Base-by-base conservation (phyloP, 2,113 vertebrate species). In the Tautogolabrus adspersus region DNA sequence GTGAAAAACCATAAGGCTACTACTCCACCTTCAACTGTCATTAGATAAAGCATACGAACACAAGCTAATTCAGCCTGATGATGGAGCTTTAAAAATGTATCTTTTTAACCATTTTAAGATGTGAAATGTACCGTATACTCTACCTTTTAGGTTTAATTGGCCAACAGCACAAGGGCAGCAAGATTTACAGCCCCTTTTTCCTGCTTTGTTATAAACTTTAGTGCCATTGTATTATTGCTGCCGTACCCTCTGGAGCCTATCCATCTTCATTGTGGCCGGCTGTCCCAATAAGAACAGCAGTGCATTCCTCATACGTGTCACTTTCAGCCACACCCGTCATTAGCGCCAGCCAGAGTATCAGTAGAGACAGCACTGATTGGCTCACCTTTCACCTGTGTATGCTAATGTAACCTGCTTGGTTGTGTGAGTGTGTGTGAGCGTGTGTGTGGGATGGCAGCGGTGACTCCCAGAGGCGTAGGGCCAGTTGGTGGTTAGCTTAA, bases 351-450 rank as follows among this genome's bases (percentile, higher is more conserved):
- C 56, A 83, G 83, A 77, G 70, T 74, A 89, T 80, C 77, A 37
- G 80, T 65, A 69, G 77, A 79, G 79, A 84, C 71, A n/a, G 75
- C 75, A 81, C 87, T 91, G 92, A 93, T 92, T 93, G 90, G 54
- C 71, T 86, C 93, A 93, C 93, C 93, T 93, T 86, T 94, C 90
- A 92, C 93, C 93, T 87, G 84, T 51, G 26, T 89, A 93, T 94
- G 93, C 91, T 93, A 94, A 94, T 92, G 80, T 81, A 44, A 69
- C 66, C 69, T 16, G 59, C 26, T 60, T 34, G 16, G 19, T 46
- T 72, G 21, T 59, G 67, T 63, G 67, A 66, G 69, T 66, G 26
- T 70, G 18, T 60, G 19, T 56, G 47, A 2, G 26, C 3, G 26
- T 68, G 59, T 44, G 38, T 55, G 76, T 67, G 72, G 13, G 42